Evolutionary conservation across 2,797 vertebrate species (phyloP), one percentile per base, ranked within the genome.

Genomic region (Bufotes viridis): DNA sequence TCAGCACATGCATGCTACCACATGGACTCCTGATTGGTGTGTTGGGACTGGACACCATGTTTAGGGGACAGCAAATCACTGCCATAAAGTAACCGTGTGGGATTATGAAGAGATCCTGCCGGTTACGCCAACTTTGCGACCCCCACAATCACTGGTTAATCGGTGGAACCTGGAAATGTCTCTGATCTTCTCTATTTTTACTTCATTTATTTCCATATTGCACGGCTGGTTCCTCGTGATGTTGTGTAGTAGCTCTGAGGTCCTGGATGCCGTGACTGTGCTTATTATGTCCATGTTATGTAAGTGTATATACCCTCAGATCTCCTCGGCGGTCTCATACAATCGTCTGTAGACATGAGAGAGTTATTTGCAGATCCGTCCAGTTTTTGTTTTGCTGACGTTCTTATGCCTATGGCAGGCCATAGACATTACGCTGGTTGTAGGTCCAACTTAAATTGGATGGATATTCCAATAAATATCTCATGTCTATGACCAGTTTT

Each of bases 41-140:
- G 60, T 65, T 9, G 7, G n/a, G 34, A 20, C 26, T 24, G 74
- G 22, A 67, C 26, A 7, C 63, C 61, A 53, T 10, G 18, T 53
- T 67, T 72, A 67, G 58, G 51, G 65, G 69, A 60, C 69, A 74
- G 53, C n/a, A 29, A 58, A 58, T 22, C 67, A 84, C 65, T 84
- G 65, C 82, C 65, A 84, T 72, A 17, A 58, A 55, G 49, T 14
- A 22, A 75, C 42, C 20, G 0, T 5, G 26, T 74, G 34, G 29
- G 70, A 18, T 74, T 74, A 20, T 26, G 26, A 70, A 34, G 5
- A 20, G 70, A 49, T 42, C 70, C 34, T 8, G 67, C 26, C 24
- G 11, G 22, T 65, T 65, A 65, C 61, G 61, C 61, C 65, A 69
- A 4, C 3, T 69, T 14, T 69, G 12, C 65, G 15, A 29, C 24